Evolutionary conservation across 2,797 vertebrate species (phyloP).

Genomic region (Neosilurus hyrtlii): DNA sequence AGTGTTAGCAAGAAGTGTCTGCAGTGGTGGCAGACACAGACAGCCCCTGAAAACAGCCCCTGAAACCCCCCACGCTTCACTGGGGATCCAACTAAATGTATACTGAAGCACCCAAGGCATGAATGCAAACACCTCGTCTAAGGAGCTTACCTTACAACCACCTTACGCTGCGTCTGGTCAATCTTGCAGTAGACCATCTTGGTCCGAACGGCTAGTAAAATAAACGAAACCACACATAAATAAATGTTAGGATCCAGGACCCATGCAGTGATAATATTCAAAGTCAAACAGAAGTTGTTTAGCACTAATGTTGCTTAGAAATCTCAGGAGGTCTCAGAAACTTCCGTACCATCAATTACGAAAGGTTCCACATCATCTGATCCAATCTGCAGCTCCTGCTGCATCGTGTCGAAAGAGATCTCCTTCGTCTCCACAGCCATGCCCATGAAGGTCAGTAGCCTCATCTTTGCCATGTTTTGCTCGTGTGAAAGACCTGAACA

Average conservation of each 20-base stretch:
- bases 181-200: conserved; percentile 99
- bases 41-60: no score
- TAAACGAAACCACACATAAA: conserved; percentile 3
- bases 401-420: conserved; percentile 94
- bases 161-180: conserved; percentile 96
- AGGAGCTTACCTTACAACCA: conserved; percentile 89
- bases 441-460: conserved; percentile 96
- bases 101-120: not conserved
- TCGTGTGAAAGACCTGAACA: conserved; percentile 87
- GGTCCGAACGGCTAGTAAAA: conserved; percentile 86
- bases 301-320: not conserved
- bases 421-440: conserved; percentile 98
- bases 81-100: not conserved
- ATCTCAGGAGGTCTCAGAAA: not conserved
- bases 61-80: no score
- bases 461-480: conserved; percentile 98
- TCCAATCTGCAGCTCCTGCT: conserved; percentile 93
- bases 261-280: not conserved
- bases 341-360: conserved; percentile 74
- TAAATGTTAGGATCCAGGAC: not conserved
- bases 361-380: conserved; percentile 96
- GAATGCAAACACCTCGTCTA: not conserved
- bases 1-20: no score
- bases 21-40: no score
- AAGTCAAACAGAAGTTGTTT: not conserved